Evolutionary conservation across 2,113 vertebrate genomes (phyloP), one percentile per base, ranked within the genome.

Genomic region (Tapirus terrestris): DNA sequence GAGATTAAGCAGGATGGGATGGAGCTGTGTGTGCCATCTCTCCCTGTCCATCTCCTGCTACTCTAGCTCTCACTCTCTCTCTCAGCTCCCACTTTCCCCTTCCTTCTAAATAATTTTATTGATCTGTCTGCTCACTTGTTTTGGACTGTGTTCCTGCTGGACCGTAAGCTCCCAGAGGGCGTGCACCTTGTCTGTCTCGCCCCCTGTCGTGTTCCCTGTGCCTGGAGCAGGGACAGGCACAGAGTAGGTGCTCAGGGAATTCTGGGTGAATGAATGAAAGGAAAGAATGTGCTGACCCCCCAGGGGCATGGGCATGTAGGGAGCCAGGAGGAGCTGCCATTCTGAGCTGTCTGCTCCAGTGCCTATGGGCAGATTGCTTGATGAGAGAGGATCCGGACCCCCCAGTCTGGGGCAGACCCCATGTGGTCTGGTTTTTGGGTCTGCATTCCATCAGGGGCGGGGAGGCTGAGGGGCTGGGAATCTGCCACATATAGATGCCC

Each of bases 281-380:
- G 63, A 89, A 81, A 39, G 36, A 39, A 39, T 9, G 51, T 23
- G 33, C 53, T 21, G 45, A 27, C 31, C 75, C 67, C 20, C 0
- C 2, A 5, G 23, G 60, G 2, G 3, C 33, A 39, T 29, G 39
- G 36, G 51, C 2, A 0, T 0, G 1, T 33, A 20, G 67, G 76
- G 43, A 45, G n/a, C 68, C 17, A 3, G 29, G 53, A 39, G 18
- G 8, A 39, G n/a, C 43, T 31, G 65, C 31, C 31, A 2, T 14
- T 75, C 16, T 1, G 56, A 91, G 68, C 43, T 33, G 2, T 17
- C 76, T 53, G 48, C 75, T 73, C 56, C 68, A 45, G 4, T 4
- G 53, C 53, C 23, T 0, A 0, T 0, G 48, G 27, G 33, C 20
- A 18, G 67, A n/a, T 89, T 29, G 48, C 73, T 83, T n/a, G 80